phyloP scores from a whole-genome alignment of 2,113 vertebrate species.

The Ceratotherium simum region DNA sequence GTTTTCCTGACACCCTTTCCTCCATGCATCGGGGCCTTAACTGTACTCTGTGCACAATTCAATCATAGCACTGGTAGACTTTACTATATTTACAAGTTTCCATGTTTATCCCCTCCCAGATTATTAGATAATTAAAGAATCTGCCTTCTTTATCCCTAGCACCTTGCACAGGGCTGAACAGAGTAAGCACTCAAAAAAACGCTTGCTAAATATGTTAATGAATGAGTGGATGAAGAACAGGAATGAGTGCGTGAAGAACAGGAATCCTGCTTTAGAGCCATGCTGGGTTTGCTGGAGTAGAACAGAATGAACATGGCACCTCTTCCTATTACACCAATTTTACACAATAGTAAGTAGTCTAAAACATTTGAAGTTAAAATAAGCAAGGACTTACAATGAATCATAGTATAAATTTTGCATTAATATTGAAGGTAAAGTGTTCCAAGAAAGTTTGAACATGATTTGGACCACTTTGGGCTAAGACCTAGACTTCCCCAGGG shows the following conservation, averaged over 20 bases:
- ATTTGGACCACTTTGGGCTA: not conserved
- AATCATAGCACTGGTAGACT: not conserved
- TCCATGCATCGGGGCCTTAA: rapidly evolving
- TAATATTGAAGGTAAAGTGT: not conserved
- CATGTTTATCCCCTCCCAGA: not conserved
- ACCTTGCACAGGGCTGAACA: not conserved
- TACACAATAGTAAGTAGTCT: not conserved
- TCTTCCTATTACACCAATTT: not conserved
- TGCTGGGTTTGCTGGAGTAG: not conserved
- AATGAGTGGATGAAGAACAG: not conserved
- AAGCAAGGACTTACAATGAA: not conserved
- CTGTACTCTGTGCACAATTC: not conserved
- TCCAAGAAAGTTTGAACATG: not conserved
- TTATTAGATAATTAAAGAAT: not conserved
- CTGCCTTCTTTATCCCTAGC: not conserved
- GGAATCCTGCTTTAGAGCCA: not conserved
- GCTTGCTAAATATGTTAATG: not conserved
- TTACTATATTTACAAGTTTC: not conserved
- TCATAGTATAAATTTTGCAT: not conserved
- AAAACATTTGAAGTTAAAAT: constrained; percentile 57
- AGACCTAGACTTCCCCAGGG: not conserved
- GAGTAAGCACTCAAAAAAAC: not conserved
- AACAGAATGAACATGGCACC: not conserved
- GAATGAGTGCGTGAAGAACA: not conserved
- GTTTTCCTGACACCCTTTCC: not conserved